Conservation (phyloP, 2,113 vertebrate species). For the Mugil cephalus region DNA sequence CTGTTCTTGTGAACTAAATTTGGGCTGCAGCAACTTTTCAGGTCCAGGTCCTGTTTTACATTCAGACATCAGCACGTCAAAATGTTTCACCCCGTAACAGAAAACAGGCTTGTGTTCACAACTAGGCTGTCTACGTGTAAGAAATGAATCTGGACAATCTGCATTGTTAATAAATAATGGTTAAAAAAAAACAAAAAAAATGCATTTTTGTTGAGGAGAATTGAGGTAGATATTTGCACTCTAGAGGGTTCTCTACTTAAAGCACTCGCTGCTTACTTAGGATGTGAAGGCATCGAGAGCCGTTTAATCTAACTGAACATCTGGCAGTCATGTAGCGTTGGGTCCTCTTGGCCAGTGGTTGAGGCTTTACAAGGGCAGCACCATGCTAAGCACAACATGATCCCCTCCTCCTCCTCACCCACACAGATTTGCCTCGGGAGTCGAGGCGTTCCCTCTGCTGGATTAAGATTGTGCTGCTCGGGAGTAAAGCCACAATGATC, state of each 20-base stretch:
- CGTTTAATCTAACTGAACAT: conserved; percentile 70
- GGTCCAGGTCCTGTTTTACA: conserved; percentile 32
- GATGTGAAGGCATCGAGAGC: conserved; percentile 46
- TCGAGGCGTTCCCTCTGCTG: conserved; percentile 51
- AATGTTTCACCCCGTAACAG: conserved; percentile 8
- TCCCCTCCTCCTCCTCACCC: conserved; percentile 54
- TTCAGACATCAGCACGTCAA: conserved; percentile 19
- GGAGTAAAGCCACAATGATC: conserved; percentile 51
- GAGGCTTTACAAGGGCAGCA: conserved; percentile 66
- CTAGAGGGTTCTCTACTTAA: conserved; percentile 36
- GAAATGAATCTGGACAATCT: conserved; percentile 1
- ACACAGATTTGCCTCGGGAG: conserved; percentile 46
- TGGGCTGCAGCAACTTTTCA: conserved; percentile 15
- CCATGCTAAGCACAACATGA: conserved; percentile 58
- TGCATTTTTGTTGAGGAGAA: conserved; percentile 13
- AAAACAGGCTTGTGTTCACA: conserved; percentile 28
- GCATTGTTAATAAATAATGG: neutral
- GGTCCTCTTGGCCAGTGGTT: conserved; percentile 59
- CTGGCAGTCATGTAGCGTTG: conserved; percentile 63
- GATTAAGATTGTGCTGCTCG: conserved; percentile 29
- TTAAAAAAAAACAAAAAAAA: neutral
- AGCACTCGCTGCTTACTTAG: conserved; percentile 41
- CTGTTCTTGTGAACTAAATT: conserved; percentile 21
- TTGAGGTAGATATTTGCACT: conserved; percentile 1
- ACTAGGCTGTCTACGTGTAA: conserved; percentile 2